phyloP scores from a whole-genome alignment of 2,113 vertebrate genomes.

The Dendropsophus ebraccatus region DNA sequence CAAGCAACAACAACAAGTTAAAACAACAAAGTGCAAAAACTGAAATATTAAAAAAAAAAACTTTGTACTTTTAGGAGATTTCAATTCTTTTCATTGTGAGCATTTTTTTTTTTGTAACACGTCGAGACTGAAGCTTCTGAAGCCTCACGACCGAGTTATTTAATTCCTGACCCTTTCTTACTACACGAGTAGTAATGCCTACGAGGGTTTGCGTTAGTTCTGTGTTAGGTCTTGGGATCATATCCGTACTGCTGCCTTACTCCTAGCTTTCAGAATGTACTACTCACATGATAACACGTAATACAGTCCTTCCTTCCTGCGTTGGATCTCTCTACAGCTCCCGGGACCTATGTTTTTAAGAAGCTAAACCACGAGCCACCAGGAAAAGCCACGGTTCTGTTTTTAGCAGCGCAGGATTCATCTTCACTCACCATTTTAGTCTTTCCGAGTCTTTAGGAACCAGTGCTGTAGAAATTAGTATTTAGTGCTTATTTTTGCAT shows the following conservation, averaged over 20 bases:
- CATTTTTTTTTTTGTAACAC: slow-evolving; percentile 70
- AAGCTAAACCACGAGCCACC: slow-evolving; percentile 59
- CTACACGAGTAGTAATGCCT: slow-evolving; percentile 72
- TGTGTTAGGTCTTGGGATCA: slow-evolving; percentile 71
- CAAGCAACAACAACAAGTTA: slow-evolving; percentile 68
- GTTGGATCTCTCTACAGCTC: slow-evolving; percentile 67
- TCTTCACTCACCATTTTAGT: slow-evolving; percentile 69
- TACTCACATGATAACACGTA: slow-evolving; percentile 71
- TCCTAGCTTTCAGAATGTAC: slow-evolving; percentile 81
- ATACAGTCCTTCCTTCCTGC: slow-evolving; percentile 71
- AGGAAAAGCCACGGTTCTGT: slow-evolving; percentile 71
- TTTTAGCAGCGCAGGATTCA: slow-evolving; percentile 67
- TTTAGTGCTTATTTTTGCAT: slow-evolving; percentile 88
- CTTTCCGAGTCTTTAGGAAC: slow-evolving; percentile 63
- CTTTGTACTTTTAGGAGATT: slow-evolving; percentile 68
- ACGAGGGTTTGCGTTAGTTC: slow-evolving; percentile 71
- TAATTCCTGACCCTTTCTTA: slow-evolving; percentile 56
- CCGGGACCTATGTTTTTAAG: slow-evolving; percentile 67
- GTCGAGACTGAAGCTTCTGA: slow-evolving; percentile 70
- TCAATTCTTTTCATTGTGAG: slow-evolving; percentile 71
- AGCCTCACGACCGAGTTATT: slow-evolving; percentile 65
- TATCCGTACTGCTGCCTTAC: slow-evolving; percentile 76
- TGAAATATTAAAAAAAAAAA: slow-evolving; percentile 12
- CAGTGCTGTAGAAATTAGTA: slow-evolving; percentile 81
- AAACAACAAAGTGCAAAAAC: slow-evolving; percentile 37